phyloP scores from a whole-genome alignment of 2,797 vertebrate genomes.

The Clarias fuscus region DNA sequence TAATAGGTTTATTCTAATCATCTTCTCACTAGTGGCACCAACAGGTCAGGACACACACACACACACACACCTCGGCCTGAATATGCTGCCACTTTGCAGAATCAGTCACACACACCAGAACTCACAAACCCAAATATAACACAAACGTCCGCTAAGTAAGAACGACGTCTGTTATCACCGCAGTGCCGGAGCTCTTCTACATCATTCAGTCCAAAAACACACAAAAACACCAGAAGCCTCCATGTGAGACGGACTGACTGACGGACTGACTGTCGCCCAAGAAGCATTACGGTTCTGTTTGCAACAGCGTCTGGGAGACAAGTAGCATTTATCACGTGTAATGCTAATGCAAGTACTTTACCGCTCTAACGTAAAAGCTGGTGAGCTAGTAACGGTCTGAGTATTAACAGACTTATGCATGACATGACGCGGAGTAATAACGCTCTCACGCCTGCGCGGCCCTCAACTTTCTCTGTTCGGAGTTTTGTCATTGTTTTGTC shows the following conservation, averaged over 20 bases:
- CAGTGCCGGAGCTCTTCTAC: not conserved
- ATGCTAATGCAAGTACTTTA: conserved; percentile 22
- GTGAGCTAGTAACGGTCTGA: not conserved
- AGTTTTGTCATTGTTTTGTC: not conserved
- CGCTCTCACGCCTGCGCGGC: not conserved
- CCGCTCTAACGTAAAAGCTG: not conserved
- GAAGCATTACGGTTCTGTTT: conserved; percentile 10
- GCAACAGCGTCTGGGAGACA: conserved; percentile 7
- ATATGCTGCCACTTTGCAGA: not conserved
- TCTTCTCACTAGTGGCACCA: not conserved
- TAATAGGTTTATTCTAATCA: not conserved
- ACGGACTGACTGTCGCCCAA: not conserved
- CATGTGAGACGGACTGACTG: not conserved
- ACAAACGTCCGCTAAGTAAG: not conserved
- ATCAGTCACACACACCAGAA: conserved; percentile 1
- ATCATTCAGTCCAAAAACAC: not conserved
- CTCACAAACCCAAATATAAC: not conserved
- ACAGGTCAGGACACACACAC: not conserved
- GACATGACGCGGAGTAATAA: not conserved
- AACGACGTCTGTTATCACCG: not conserved
- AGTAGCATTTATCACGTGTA: conserved; percentile 27
- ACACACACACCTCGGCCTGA: not conserved
- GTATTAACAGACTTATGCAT: not conserved
- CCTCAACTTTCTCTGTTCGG: not conserved
- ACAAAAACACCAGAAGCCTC: conserved; percentile 1